Percentiles rank a stretch among this genome's conserved stretches.
Conservation (phyloP, 1,140 invertebrate species). For the Macrobrachium nipponense region DNA sequence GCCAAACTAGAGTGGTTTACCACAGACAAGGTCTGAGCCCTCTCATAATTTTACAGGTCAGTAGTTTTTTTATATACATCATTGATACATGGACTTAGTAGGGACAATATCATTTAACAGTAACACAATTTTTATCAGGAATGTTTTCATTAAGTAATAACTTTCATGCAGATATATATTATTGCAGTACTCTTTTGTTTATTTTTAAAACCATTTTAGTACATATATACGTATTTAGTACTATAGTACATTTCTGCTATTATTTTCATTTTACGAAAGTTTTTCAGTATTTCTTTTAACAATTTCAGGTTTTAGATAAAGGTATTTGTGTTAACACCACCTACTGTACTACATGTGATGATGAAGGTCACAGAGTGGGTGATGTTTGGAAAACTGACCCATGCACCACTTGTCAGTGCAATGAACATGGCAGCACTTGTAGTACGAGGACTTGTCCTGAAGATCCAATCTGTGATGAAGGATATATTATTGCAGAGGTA, state of each 20-base stretch:
- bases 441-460: constrained; percentile 61
- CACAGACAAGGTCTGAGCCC: too few relatives aligned
- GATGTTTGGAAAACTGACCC: constrained; percentile 76
- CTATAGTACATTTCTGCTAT: not conserved
- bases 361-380: constrained; percentile 75
- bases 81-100: too few relatives aligned
- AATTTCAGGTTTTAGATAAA: constrained; percentile 72
- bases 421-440: constrained; percentile 65
- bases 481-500: constrained; percentile 53
- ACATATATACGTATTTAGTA: not conserved
- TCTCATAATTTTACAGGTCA: too few relatives aligned
- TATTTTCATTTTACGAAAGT: not conserved
- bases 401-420: constrained; percentile 83
- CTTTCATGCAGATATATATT: too few relatives aligned
- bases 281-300: not conserved
- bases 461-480: constrained; percentile 60
- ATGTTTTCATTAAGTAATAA: too few relatives aligned
- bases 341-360: constrained; percentile 78
- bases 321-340: constrained; percentile 73
- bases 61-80: too few relatives aligned
- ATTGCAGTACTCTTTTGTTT: too few relatives aligned
- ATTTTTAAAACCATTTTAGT: too few relatives aligned
- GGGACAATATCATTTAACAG: too few relatives aligned
- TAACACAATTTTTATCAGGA: too few relatives aligned
- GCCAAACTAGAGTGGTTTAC: too few relatives aligned